Conservation (phyloP, 2,888 invertebrate genomes). For the Margaritifera margaritifera region DNA sequence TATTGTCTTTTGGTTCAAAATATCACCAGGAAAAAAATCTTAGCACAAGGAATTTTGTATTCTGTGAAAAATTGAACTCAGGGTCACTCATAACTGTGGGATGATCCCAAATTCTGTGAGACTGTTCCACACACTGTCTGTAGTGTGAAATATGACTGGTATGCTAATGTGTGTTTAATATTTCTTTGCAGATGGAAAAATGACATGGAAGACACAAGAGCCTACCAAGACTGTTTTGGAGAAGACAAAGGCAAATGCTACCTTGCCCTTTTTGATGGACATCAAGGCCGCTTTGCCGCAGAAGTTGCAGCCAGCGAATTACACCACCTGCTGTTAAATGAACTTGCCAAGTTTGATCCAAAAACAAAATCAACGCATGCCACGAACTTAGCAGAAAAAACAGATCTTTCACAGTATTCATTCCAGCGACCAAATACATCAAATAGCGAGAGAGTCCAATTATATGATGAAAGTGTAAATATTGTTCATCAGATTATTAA, state of each 20-base stretch:
- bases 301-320: conserved; percentile 66
- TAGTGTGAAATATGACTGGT: conserved; percentile 19
- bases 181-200: conserved; percentile 58
- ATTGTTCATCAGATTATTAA: conserved; percentile 65
- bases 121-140: neutral
- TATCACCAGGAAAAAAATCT: too few relatives aligned
- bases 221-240: conserved; percentile 68
- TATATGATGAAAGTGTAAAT: conserved; percentile 57
- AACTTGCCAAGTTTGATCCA: conserved; percentile 69
- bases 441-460: conserved; percentile 48
- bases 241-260: conserved; percentile 66
- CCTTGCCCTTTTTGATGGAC: conserved; percentile 68
- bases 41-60: too few relatives aligned
- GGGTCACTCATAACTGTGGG: neutral
- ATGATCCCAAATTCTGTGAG: neutral
- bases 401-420: conserved; percentile 48
- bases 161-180: neutral
- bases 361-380: conserved; percentile 56
- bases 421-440: conserved; percentile 51
- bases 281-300: conserved; percentile 67
- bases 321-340: conserved; percentile 63
- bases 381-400: conserved; percentile 47
- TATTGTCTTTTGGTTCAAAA: too few relatives aligned
- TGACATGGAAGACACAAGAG: conserved; percentile 67
- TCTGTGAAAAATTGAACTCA: neutral